phyloP scores from a whole-genome alignment of 35 echinoderm and acorn worm species.

The Eucidaris tribuloides region DNA sequence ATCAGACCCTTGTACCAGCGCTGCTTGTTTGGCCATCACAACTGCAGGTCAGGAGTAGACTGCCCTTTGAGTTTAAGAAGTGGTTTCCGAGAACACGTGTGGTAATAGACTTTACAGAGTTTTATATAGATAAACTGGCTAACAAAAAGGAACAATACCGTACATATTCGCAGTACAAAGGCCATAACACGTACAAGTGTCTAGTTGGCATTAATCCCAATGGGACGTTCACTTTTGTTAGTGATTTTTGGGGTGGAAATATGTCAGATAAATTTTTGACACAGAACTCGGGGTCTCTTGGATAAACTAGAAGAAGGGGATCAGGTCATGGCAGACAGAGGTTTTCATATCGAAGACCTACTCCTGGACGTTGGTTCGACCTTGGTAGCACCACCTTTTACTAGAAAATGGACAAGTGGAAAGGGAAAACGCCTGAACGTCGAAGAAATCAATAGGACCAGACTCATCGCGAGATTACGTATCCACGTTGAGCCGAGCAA shows the following conservation, averaged over 20 bases:
- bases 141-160: slow-evolving; percentile 44
- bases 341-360: slow-evolving; percentile 44
- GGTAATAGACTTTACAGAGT: slow-evolving; percentile 51
- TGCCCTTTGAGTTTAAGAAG: slow-evolving; percentile 24
- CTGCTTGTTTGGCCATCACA: slow-evolving; percentile 44
- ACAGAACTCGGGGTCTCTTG: slow-evolving; percentile 25
- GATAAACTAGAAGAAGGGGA: slow-evolving; percentile 40
- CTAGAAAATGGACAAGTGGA: slow-evolving; percentile 32
- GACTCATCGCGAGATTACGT: slow-evolving; percentile 27
- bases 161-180: slow-evolving; percentile 47
- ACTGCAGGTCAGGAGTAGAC: background rate
- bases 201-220: slow-evolving; percentile 33
- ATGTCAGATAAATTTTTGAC: slow-evolving; percentile 53
- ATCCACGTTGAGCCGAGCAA: slow-evolving; percentile 39
- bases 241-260: slow-evolving; percentile 38
- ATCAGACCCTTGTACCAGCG: slow-evolving; percentile 36
- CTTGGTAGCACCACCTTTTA: slow-evolving; percentile 43
- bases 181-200: slow-evolving; percentile 47
- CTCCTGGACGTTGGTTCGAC: slow-evolving; percentile 5
- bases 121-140: slow-evolving; percentile 24
- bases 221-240: slow-evolving; percentile 51
- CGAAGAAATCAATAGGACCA: slow-evolving; percentile 25
- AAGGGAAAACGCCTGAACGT: slow-evolving; percentile 55
- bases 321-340: slow-evolving; percentile 52
- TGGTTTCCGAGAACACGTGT: slow-evolving; percentile 38